Base-by-base conservation (phyloP, 2,797 vertebrate species). In the Halcyon chelicuti region DNA sequence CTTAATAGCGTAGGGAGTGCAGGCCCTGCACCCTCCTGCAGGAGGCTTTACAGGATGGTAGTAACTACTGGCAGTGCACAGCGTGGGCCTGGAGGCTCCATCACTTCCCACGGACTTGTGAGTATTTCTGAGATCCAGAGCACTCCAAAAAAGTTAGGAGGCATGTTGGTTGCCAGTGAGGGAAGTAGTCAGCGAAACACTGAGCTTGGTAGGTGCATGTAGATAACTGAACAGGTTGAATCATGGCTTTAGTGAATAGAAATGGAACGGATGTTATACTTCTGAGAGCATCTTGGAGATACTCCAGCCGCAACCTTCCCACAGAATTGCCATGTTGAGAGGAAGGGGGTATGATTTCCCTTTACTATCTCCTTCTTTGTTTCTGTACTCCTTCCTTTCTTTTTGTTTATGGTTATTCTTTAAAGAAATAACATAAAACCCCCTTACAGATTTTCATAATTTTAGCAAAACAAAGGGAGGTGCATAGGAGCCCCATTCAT, bases 401-500 rank as follows among this genome's bases (percentile, higher is more conserved):
- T 83, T 88, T 72, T 81, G 21, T 35, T 73, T 72, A 26, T 74
- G 57, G 39, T 88, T 70, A 14, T 73, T 93, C 47, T 94, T 73
- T 60, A 74, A 90, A 73, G 63, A 86, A 82, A 66, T 54, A 60
- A 33, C 29, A 72, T 71, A 31, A 84, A 71, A 26, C 2, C 7
- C 20, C 35, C 23, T 62, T 68, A 40, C 18, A 49, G 66, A 39
- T 86, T 86, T 94, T 74, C 25, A 60, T 84, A 67, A 54, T 81
- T 88, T 71, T 67, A 73, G 37, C 35, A 70, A 71, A 87, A 25
- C 58, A 60, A 90, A 94, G 55, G 40, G 86, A 90, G 79, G 28
- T 88, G 62, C 66, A 26, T 55, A 55, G 62, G n/a, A 63, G 71
- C 49, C 74, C 86, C 90, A 63, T 95, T 95, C 87, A 86, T 95